phyloP scores from a whole-genome alignment of 1,140 invertebrate genomes.

The Habropoda laboriosa region DNA sequence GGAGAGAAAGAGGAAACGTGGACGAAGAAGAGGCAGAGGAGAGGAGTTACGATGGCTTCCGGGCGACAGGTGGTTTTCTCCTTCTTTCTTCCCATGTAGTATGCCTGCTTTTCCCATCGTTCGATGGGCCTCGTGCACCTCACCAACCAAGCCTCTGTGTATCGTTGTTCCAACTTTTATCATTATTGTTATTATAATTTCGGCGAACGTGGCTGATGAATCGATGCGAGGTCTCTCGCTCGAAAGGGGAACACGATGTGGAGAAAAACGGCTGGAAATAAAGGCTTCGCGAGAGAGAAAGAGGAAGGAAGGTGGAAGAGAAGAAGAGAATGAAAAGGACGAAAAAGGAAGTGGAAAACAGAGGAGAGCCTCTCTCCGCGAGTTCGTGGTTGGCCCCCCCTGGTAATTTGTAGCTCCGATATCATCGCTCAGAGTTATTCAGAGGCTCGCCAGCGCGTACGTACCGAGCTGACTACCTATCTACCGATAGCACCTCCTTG shows the following conservation, averaged over 20 bases:
- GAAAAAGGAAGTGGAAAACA: conserved; percentile 54
- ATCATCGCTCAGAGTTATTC: conserved; percentile 70
- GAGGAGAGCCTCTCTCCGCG: conserved; percentile 43
- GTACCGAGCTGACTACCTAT: conserved; percentile 66
- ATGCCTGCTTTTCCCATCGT: conserved; percentile 43
- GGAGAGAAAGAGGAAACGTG: conserved; percentile 15
- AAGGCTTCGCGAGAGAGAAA: conserved; percentile 21
- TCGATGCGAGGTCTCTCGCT: conserved; percentile 47
- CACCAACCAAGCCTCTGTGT: conserved; percentile 29
- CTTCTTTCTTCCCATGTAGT: background rate
- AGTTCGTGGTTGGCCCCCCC: conserved; percentile 63
- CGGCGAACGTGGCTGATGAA: conserved; percentile 58
- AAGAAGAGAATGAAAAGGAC: conserved; percentile 21
- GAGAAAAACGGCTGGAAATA: conserved; percentile 26
- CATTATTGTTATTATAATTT: conserved; percentile 72
- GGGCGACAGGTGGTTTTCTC: conserved; percentile 58
- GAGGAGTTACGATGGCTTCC: conserved; percentile 58
- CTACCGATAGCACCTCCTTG: conserved; percentile 61
- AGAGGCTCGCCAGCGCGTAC: conserved; percentile 59
- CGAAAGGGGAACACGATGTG: conserved; percentile 13
- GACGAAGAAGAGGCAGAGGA: conserved; percentile 23
- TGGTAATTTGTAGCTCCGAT: conserved; percentile 71
- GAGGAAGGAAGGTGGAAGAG: conserved; percentile 8
- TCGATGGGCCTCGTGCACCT: conserved; percentile 19
- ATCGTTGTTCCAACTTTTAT: conserved; percentile 64